Percentiles rank a stretch among this genome's conserved stretches.
These are phyloP conservation scores for Pteropus alecto DNA, from an alignment of 2,113 vertebrate species.

Conservation along the genomic window DNA sequence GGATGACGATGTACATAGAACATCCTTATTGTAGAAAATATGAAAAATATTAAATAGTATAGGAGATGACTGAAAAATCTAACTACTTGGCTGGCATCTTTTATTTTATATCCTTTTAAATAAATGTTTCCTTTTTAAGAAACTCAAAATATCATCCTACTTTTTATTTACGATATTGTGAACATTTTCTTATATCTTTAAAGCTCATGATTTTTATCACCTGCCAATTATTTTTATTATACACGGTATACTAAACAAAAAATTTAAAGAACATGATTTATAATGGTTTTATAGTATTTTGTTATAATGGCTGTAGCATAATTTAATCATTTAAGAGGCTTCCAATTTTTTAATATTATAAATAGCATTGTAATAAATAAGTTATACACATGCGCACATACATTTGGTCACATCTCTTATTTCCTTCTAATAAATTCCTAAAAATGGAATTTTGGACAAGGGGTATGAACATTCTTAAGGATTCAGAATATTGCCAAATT, in stretches of 20 bases:
- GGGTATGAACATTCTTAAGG: not conserved
- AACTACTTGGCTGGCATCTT: not conserved
- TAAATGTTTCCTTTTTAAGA: slow-evolving; percentile 1
- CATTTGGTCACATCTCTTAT: not conserved
- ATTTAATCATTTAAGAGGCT: slow-evolving; percentile 15
- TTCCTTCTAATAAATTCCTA: not conserved
- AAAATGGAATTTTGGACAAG: not conserved
- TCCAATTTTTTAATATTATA: slow-evolving; percentile 28
- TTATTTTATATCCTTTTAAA: not conserved
- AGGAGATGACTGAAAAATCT: not conserved
- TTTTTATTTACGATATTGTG: not conserved
- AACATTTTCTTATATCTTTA: slow-evolving; percentile 14
- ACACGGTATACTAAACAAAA: not conserved
- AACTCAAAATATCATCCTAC: not conserved
- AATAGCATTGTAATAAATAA: not conserved
- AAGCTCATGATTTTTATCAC: not conserved
- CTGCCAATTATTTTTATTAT: slow-evolving; percentile 13
- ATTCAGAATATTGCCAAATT: not conserved
- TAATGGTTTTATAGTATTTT: not conserved
- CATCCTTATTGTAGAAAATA: not conserved
- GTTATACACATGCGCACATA: not conserved
- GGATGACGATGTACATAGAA: not conserved
- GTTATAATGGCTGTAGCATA: not conserved
- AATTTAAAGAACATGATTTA: not conserved
- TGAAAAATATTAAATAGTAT: not conserved